Conservation (phyloP, 2,797 vertebrate species). For the Garrulus glandarius region DNA sequence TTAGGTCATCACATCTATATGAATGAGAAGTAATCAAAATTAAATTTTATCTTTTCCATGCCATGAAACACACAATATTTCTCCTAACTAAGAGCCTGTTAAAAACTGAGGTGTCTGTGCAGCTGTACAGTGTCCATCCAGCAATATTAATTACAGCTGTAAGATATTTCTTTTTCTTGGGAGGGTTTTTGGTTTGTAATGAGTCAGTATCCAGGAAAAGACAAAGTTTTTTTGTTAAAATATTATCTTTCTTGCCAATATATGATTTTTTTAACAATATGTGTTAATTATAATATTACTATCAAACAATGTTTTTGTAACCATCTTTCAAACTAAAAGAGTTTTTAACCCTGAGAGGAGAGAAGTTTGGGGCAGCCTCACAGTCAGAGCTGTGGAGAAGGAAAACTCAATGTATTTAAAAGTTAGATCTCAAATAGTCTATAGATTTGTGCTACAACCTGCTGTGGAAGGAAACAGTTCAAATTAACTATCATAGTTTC, state of each 20-base stretch:
- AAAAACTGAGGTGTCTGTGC: not conserved
- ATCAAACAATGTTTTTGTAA: not conserved
- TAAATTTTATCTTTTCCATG: not conserved
- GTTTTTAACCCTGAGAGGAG: not conserved
- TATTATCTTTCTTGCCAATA: not conserved
- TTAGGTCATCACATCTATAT: not conserved
- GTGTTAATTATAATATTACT: not conserved
- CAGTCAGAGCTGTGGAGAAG: not conserved
- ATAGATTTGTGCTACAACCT: not conserved
- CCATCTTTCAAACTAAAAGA: not conserved
- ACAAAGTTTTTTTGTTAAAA: not conserved
- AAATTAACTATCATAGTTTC: not conserved
- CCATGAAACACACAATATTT: not conserved
- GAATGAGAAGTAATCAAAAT: not conserved
- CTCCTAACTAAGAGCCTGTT: not conserved
- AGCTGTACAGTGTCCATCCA: not conserved
- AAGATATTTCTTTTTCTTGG: not conserved
- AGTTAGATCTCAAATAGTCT: not conserved
- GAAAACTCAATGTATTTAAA: not conserved
- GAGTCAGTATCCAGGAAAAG: not conserved
- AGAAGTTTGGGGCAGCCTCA: not conserved
- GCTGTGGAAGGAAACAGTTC: not conserved
- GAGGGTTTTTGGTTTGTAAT: not conserved
- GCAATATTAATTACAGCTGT: not conserved
- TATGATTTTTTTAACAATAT: not conserved